phyloP scores from a whole-genome alignment of 1,140 invertebrate genomes.

The Caenorhabditis elegans region WBcel235 BX284603.4:3349001-3349500 shows the following conservation, averaged over 20 bases:
- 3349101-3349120: conserved; percentile 14
- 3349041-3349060: neutral
- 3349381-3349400: conserved; percentile 28
- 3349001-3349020: no score
- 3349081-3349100: neutral
- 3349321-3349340: no score
- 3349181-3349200: neutral
- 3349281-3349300: neutral
- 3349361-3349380: conserved; percentile 7
- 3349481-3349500: no score
- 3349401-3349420: conserved; percentile 12
- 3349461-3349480: neutral
- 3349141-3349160: neutral
- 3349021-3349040: no score
- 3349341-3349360: conserved; percentile 22
- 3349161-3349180: conserved; percentile 22
- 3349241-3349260: conserved; percentile 19
- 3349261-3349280: conserved; percentile 31
- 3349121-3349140: conserved; percentile 10
- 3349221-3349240: neutral
- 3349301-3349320: neutral
- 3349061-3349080: conserved; percentile 6
- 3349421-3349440: neutral
- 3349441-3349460: neutral
- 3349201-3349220: neutral